Base-by-base conservation (phyloP, 2,888 invertebrate species). In the Teleogryllus oceanicus region DNA sequence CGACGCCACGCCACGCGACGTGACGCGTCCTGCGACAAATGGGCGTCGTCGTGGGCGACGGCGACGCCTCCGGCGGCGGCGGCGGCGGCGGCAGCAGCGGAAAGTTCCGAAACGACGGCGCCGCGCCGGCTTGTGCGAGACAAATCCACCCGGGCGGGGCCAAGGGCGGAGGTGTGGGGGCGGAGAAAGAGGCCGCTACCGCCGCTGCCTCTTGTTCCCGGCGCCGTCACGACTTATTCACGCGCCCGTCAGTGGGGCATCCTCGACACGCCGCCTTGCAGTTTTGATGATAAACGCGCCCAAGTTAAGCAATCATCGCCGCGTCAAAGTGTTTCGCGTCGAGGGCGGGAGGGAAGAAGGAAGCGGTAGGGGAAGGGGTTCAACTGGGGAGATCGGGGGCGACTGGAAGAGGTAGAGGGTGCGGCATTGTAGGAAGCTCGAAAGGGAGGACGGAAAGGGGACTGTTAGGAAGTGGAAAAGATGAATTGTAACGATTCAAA, bases 31-130 rank as follows among this genome's bases (percentile, higher is more conserved):
- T 18, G 62, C 62, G 62, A 62, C 62, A 62, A 62, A 62, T 62
- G 62, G 62, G 62, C 62, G 16, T 18, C n/a, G 16, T 18, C 16
- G 16, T 18, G n/a, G 62, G 62, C 62, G 62, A 62, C 62, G 62
- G 16, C 62, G 62, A n/a, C n/a, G 62, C 62, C 62, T 21, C 21
- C 21, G 62, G 62, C 13, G 62, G 5, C 62, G 62, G 11, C 16
- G 11, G 62, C 5, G 12, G 62, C 5, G n/a, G 62, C n/a, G n/a
- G 11, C 16, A 1, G 62, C 62, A 16, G 62, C 62, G 62, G 62
- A 62, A 62, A 62, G 62, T 62, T 62, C n/a, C 62, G 62, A n/a
- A 62, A 62, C 62, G 62, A 62, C n/a, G 37, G 62, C 62, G 16
- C 16, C 62, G n/a, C 62, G 62, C 62, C 62, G 62, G 8, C 37